Conservation (phyloP, 2,888 invertebrate species). For the Melanostoma mellinum region DNA sequence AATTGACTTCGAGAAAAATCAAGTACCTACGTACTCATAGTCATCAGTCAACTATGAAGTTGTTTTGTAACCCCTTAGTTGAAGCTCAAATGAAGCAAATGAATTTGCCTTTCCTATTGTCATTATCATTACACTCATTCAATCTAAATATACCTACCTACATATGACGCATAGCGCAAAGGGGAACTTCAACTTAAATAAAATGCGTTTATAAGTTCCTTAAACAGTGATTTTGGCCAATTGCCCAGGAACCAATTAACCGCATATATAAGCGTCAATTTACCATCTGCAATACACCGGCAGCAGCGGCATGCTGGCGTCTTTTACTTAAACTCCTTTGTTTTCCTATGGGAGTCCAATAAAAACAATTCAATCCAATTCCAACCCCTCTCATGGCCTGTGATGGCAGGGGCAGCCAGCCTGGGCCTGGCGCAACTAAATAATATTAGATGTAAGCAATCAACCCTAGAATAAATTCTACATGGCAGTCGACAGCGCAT, state of each 20-base stretch:
- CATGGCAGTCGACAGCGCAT: constrained; percentile 21
- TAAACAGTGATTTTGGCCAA: constrained; percentile 60
- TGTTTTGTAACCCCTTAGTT: constrained; percentile 61
- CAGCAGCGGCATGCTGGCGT: constrained; percentile 53
- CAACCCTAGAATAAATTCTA: constrained; percentile 55
- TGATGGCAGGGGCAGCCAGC: too few relatives aligned
- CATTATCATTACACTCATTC: constrained; percentile 62
- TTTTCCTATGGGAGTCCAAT: constrained; percentile 66
- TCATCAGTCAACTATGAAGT: constrained; percentile 51
- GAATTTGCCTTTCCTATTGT: constrained; percentile 66
- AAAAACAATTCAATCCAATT: constrained; percentile 66
- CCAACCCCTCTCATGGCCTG: constrained; percentile 33
- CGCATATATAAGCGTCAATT: constrained; percentile 57
- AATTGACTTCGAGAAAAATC: too few relatives aligned
- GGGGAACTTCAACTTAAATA: constrained; percentile 47
- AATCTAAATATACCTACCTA: background rate
- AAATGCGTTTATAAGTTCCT: constrained; percentile 62
- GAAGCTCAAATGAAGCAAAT: constrained; percentile 61
- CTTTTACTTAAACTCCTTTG: constrained; percentile 52
- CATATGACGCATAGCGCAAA: constrained; percentile 22
- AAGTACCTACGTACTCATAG: too few relatives aligned
- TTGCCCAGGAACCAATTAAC: constrained; percentile 67
- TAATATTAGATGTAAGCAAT: constrained; percentile 54
- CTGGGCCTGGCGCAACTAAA: background rate
- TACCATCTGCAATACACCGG: constrained; percentile 62